Evolutionary conservation across 2,888 invertebrate genomes (phyloP).

Genomic region (Drosophila fulvimacula): DNA sequence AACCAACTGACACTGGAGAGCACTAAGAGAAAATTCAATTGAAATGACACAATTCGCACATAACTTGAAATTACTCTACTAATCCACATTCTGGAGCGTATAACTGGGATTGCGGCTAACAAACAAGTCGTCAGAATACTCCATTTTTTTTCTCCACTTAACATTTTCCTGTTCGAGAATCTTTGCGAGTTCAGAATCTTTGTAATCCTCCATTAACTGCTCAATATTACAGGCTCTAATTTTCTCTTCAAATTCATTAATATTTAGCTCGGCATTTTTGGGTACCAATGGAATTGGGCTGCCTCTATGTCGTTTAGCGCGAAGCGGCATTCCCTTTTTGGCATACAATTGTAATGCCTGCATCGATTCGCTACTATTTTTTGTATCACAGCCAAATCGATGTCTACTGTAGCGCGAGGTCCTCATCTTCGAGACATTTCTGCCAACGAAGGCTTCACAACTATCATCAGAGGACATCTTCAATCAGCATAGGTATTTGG

Average conservation of each 20-base stretch:
- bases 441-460: background rate
- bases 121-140: slow-evolving; percentile 30
- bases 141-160: background rate
- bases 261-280: background rate
- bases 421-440: no score
- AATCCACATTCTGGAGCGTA: slow-evolving; percentile 39
- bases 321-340: background rate
- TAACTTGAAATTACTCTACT: slow-evolving; percentile 28
- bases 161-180: background rate
- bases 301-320: background rate
- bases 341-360: no score
- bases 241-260: background rate
- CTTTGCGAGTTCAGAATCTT: accelerated
- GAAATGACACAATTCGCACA: background rate
- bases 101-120: slow-evolving; percentile 56
- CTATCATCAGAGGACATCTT: background rate
- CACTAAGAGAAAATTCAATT: slow-evolving; percentile 10
- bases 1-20: slow-evolving; percentile 31
- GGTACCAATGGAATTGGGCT: accelerated
- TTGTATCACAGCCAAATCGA: background rate
- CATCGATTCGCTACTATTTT: background rate
- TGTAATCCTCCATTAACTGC: background rate
- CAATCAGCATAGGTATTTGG: no score
- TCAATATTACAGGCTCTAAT: no score
- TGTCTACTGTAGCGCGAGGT: no score